A percentile compares a stretch with the other conserved stretches of the same genome.
Conservation (phyloP, 2,797 vertebrate species). For the Arrhamphus sclerolepis region DNA sequence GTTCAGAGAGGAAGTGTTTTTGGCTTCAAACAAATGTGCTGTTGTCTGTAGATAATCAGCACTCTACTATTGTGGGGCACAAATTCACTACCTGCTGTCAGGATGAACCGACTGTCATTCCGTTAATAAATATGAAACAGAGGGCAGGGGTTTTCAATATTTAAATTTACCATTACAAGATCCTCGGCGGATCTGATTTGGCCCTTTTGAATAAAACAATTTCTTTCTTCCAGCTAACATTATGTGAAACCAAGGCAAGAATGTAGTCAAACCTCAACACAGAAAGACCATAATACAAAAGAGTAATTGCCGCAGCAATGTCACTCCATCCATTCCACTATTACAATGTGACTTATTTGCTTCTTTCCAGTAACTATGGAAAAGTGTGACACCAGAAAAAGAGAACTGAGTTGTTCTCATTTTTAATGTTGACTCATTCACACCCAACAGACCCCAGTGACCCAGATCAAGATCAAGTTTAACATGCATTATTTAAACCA, state of each 20-base stretch:
- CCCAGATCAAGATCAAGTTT: slow-evolving; percentile 49
- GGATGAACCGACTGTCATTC: slow-evolving; percentile 56
- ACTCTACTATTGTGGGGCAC: slow-evolving; percentile 56
- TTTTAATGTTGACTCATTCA: slow-evolving; percentile 45
- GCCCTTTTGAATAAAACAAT: slow-evolving; percentile 20
- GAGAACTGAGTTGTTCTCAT: slow-evolving; percentile 36
- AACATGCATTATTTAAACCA: slow-evolving; percentile 52
- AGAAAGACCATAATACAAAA: slow-evolving; percentile 37
- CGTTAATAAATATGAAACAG: slow-evolving; percentile 64
- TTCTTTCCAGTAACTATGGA: slow-evolving; percentile 33
- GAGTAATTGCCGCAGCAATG: slow-evolving; percentile 39
- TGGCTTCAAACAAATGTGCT: slow-evolving; percentile 66
- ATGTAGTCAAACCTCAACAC: slow-evolving; percentile 34
- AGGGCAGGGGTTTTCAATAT: slow-evolving; percentile 51
- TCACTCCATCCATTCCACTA: slow-evolving; percentile 34
- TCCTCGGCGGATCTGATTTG: slow-evolving; percentile 40
- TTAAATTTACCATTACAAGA: slow-evolving; percentile 56
- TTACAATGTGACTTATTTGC: slow-evolving; percentile 34
- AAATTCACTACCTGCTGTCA: slow-evolving; percentile 62
- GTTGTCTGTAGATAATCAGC: slow-evolving; percentile 70
- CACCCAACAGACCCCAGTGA: slow-evolving; percentile 51
- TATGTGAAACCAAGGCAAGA: slow-evolving; percentile 38
- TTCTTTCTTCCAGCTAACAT: slow-evolving; percentile 31
- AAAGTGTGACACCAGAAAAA: slow-evolving; percentile 6
- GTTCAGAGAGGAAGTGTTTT: slow-evolving; percentile 49